phyloP scores from a whole-genome alignment of 2,888 invertebrate genomes.

The Sesia apiformis region DNA sequence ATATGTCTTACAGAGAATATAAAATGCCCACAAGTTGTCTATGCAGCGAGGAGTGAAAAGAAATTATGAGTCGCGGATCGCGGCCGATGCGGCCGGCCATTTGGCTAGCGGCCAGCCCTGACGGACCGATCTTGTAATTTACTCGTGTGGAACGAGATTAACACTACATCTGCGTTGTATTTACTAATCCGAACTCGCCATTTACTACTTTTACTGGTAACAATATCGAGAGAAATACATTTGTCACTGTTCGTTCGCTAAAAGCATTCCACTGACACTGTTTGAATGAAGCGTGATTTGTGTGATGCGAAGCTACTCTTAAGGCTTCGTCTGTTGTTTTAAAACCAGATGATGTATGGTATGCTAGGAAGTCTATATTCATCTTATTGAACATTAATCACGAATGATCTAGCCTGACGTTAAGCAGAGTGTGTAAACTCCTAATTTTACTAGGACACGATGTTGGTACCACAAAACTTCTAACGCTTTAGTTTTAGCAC shows the following conservation, averaged over 20 bases:
- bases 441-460: too few relatives aligned
- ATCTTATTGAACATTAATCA: too few relatives aligned
- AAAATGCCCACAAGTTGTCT: not conserved
- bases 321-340: too few relatives aligned
- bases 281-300: too few relatives aligned
- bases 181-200: slow-evolving; percentile 23
- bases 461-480: too few relatives aligned
- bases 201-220: not conserved
- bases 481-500: too few relatives aligned
- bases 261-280: too few relatives aligned
- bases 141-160: slow-evolving; percentile 56
- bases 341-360: too few relatives aligned
- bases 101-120: slow-evolving; percentile 49
- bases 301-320: too few relatives aligned
- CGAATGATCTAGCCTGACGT: too few relatives aligned
- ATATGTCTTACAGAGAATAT: not conserved
- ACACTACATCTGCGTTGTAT: slow-evolving; percentile 54
- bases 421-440: too few relatives aligned
- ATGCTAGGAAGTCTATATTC: too few relatives aligned
- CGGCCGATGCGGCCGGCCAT: slow-evolving; percentile 50
- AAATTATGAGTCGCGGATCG: slow-evolving; percentile 48
- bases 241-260: not conserved
- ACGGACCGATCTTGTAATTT: slow-evolving; percentile 55
- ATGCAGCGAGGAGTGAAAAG: slow-evolving; percentile 18
- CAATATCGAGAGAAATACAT: not conserved